Evolutionary conservation across 2,888 invertebrate species (phyloP).

Genomic region (Calliphora vomitoria): DNA sequence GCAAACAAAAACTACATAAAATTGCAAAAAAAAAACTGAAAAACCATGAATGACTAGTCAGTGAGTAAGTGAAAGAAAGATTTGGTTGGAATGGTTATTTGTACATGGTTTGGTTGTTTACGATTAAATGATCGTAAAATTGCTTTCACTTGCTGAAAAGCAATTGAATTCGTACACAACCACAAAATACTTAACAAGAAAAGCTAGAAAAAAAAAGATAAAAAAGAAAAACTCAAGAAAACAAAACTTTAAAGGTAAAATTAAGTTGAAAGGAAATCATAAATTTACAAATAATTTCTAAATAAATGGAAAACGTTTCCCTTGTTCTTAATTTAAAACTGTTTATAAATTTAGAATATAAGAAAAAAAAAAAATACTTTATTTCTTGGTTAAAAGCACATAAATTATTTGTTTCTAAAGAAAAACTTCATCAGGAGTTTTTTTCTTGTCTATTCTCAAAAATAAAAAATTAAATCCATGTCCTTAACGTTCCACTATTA

Average conservation of each 20-base stretch:
- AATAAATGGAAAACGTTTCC: conserved; percentile 8
- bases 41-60: conserved; percentile 47
- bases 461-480: no score
- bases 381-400: conserved; percentile 16
- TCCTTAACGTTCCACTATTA: no score
- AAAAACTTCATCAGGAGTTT: conserved; percentile 7
- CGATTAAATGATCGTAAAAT: conserved; percentile 72
- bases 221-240: conserved; percentile 7
- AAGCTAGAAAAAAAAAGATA: background rate
- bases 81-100: conserved; percentile 40
- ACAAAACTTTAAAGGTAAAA: conserved; percentile 44
- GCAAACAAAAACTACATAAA: conserved; percentile 1
- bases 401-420: conserved; percentile 28
- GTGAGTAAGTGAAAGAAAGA: conserved; percentile 19
- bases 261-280: conserved; percentile 48
- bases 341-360: conserved; percentile 38
- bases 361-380: conserved; percentile 3
- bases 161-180: conserved; percentile 40
- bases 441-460: background rate
- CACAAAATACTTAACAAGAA: conserved; percentile 10
- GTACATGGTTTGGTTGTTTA: conserved; percentile 60
- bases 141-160: conserved; percentile 65
- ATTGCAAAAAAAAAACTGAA: conserved; percentile 31
- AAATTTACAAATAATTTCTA: conserved; percentile 39
- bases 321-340: conserved; percentile 28